Evolutionary conservation across 2,888 invertebrate genomes (phyloP).

Genomic region (Pedicia rivosa): DNA sequence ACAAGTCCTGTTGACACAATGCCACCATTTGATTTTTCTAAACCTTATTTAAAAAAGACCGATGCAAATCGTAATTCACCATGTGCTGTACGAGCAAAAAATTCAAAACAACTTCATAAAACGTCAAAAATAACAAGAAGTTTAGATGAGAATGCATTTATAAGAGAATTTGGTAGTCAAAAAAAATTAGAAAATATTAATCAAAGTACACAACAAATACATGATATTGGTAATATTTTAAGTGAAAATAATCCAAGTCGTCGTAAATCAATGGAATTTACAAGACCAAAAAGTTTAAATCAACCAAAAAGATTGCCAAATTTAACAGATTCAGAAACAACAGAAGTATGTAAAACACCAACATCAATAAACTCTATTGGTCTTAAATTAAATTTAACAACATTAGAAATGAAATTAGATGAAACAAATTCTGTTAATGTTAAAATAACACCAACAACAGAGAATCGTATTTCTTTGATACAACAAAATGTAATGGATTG

Average conservation of each 20-base stretch:
- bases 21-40: conserved; percentile 37
- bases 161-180: conserved; percentile 41
- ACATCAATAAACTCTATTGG: conserved; percentile 9
- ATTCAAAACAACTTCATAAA: conserved; percentile 38
- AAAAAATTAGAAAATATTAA: conserved; percentile 16
- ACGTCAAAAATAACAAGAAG: conserved; percentile 46
- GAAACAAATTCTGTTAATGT: conserved; percentile 11
- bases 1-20: conserved; percentile 40
- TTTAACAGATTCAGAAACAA: conserved; percentile 11
- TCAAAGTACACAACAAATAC: conserved; percentile 23
- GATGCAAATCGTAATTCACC: conserved; percentile 2
- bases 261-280: conserved; percentile 45
- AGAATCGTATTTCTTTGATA: conserved; percentile 43
- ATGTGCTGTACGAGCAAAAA: conserved; percentile 34
- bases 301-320: conserved; percentile 34
- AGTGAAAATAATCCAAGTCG: conserved; percentile 18
- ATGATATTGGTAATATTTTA: conserved; percentile 16
- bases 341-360: conserved; percentile 12
- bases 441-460: conserved; percentile 40
- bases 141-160: conserved; percentile 56
- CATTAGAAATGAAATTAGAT: no score
- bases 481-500: conserved; percentile 28
- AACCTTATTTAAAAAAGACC: conserved; percentile 4
- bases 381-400: conserved; percentile 15
- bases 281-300: conserved; percentile 38